Percentiles rank a stretch among this genome's conserved stretches.
Conservation (phyloP, 1,140 invertebrate species). For the Aphidius ervi region DNA sequence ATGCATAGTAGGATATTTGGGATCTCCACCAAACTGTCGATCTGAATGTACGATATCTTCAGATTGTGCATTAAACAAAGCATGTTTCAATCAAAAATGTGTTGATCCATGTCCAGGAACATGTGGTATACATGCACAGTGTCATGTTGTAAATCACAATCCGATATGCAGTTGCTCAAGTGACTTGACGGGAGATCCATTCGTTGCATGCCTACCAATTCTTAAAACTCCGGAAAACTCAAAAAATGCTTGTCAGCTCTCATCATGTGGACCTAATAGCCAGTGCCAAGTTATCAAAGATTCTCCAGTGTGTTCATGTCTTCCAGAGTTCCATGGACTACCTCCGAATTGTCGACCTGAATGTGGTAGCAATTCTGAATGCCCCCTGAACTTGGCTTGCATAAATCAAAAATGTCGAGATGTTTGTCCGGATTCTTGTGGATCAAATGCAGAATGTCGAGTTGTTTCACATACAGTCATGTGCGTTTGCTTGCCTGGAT, state of each 20-base stretch:
- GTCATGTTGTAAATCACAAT: constrained; percentile 64
- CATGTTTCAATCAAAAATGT: constrained; percentile 73
- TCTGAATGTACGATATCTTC: constrained; percentile 66
- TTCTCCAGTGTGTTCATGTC: constrained; percentile 45
- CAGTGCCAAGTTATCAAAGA: constrained; percentile 50
- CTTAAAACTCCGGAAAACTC: constrained; percentile 36
- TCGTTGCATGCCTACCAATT: constrained; percentile 53
- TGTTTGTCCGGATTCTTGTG: constrained; percentile 47
- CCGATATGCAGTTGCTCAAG: constrained; percentile 63
- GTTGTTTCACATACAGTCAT: constrained; percentile 52
- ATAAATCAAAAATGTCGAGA: constrained; percentile 47
- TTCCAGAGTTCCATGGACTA: constrained; percentile 44
- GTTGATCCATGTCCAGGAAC: constrained; percentile 68
- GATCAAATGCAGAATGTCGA: constrained; percentile 52
- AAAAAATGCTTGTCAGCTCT: constrained; percentile 51
- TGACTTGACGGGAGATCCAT: constrained; percentile 58
- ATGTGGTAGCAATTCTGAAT: constrained; percentile 47
- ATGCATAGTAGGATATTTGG: constrained; percentile 68
- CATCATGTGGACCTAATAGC: constrained; percentile 57
- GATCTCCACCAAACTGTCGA: constrained; percentile 69
- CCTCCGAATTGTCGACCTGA: constrained; percentile 54
- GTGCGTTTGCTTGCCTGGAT: constrained; percentile 48
- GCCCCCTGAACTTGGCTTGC: constrained; percentile 43
- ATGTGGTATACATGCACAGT: constrained; percentile 63
- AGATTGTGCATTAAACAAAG: constrained; percentile 62